A percentile compares a stretch with the other conserved stretches of the same genome.
Evolutionary conservation across 2,113 vertebrate species (phyloP).

Genomic region (Pipa parva): DNA sequence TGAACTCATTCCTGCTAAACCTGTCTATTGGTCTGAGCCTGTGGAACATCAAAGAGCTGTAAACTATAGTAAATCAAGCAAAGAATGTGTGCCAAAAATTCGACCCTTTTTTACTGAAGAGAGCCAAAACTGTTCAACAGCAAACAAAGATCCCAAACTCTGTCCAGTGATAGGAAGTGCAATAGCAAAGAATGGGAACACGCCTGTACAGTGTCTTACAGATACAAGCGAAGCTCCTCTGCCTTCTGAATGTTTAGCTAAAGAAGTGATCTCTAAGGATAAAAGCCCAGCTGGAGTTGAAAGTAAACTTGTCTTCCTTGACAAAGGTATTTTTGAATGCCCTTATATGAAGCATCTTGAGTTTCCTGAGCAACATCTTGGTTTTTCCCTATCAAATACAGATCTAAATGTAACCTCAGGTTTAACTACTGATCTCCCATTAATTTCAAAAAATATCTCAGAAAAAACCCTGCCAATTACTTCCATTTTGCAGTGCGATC

Average conservation of each 20-base stretch:
- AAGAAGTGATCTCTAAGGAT: neutral
- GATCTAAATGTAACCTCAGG: neutral
- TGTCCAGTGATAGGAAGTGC: neutral
- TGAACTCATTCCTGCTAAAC: neutral
- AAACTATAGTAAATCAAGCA: neutral
- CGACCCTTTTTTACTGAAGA: neutral
- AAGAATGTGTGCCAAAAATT: neutral
- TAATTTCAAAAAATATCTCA: neutral
- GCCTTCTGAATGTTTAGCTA: neutral
- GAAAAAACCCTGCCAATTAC: neutral
- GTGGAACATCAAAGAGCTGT: neutral
- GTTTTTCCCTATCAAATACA: neutral
- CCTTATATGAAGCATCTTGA: slow-evolving; percentile 13
- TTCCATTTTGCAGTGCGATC: slow-evolving; percentile 26
- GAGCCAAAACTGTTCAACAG: neutral
- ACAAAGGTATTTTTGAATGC: slow-evolving; percentile 2
- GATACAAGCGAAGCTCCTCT: neutral
- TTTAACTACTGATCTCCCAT: neutral
- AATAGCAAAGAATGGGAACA: neutral
- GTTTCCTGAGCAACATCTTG: neutral
- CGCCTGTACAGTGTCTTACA: neutral
- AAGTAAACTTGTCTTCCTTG: slow-evolving; percentile 1
- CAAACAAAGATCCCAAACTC: neutral
- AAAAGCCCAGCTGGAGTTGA: neutral
- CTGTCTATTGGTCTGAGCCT: neutral